Evolutionary conservation across 2,113 vertebrate species (phyloP).

Genomic region (Rana temporaria): DNA sequence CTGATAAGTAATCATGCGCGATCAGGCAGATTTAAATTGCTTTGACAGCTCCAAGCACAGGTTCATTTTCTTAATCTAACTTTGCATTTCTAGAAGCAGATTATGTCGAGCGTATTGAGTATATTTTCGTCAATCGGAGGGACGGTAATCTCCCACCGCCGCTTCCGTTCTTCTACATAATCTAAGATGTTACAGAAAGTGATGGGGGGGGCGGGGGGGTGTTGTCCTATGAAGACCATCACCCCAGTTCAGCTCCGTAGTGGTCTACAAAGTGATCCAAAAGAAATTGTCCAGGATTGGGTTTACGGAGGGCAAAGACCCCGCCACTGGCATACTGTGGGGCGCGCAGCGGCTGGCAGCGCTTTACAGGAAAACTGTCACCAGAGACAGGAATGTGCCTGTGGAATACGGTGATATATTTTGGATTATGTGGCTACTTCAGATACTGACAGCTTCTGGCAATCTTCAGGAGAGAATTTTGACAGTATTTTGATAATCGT

Average conservation of each 20-base stretch:
- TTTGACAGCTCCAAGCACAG: background rate
- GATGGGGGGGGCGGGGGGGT: background rate
- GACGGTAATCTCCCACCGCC: background rate
- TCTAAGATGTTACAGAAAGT: background rate
- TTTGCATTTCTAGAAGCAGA: conserved; percentile 16
- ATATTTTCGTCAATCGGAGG: background rate
- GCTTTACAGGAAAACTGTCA: no score
- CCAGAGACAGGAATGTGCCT: no score
- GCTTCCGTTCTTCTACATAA: background rate
- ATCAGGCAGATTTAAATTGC: conserved; percentile 37
- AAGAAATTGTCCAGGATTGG: background rate
- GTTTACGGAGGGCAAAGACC: background rate
- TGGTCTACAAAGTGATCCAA: background rate
- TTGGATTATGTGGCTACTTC: no score
- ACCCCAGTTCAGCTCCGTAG: background rate
- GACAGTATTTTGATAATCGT: no score
- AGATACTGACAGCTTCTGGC: no score
- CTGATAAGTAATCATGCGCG: conserved; percentile 24
- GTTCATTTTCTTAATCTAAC: conserved; percentile 39
- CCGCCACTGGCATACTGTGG: background rate
- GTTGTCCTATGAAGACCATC: background rate
- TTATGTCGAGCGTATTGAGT: background rate
- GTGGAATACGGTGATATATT: no score
- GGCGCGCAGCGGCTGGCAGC: background rate
- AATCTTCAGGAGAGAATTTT: no score